Evolutionary conservation across 2,888 invertebrate species (phyloP).

Genomic region (Camponotus fellah): DNA sequence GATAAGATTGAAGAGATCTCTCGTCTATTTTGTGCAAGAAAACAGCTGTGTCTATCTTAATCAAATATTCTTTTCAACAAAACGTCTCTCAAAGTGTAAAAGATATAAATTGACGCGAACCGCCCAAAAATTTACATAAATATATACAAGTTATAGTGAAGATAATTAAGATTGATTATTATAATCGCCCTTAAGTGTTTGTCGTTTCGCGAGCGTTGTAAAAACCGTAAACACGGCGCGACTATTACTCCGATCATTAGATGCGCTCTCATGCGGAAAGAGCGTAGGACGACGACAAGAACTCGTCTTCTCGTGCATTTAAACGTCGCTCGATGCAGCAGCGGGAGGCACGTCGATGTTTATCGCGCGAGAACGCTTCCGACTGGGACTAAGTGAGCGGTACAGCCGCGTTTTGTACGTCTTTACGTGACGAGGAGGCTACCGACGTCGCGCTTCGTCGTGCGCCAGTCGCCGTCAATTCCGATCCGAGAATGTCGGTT

Average conservation of each 20-base stretch:
- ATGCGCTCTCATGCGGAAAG: conserved; percentile 53
- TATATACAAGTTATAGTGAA: conserved; percentile 10
- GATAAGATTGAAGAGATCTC: background rate
- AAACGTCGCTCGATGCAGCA: conserved; percentile 56
- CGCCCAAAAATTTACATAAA: background rate
- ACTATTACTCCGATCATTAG: conserved; percentile 56
- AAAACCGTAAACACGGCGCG: conserved; percentile 78
- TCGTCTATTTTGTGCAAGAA: background rate
- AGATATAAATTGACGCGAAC: background rate
- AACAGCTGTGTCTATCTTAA: background rate
- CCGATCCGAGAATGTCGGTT: conserved; percentile 52
- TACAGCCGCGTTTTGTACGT: conserved; percentile 59
- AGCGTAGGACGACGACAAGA: conserved; percentile 56
- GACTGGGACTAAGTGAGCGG: conserved; percentile 59
- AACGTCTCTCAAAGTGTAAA: background rate
- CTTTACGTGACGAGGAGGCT: conserved; percentile 55
- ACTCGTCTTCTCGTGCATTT: conserved; percentile 52
- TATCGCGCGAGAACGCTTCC: conserved; percentile 55
- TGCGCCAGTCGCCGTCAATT: conserved; percentile 58
- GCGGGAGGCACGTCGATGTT: conserved; percentile 55
- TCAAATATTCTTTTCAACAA: background rate
- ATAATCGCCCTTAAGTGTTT: conserved; percentile 72
- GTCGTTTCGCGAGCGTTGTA: conserved; percentile 70
- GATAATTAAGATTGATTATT: conserved; percentile 49
- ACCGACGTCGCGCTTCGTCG: conserved; percentile 47